Percentiles rank a stretch among this genome's conserved stretches.
phyloP scores from a whole-genome alignment of 2,888 invertebrate genomes.

The Galerucella pusilla region DNA sequence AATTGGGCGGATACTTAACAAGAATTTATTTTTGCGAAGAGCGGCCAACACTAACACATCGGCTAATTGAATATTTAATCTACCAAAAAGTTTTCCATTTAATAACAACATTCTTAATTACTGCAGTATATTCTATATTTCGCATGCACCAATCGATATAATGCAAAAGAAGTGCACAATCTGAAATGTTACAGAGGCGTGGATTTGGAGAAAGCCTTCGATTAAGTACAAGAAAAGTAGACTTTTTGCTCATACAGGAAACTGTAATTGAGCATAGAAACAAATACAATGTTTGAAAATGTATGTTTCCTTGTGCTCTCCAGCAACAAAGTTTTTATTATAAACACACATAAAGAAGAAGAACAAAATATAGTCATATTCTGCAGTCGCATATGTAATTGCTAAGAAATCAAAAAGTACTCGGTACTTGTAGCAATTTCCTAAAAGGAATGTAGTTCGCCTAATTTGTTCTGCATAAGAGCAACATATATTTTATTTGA shows the following conservation, averaged over 20 bases:
- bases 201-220: neutral
- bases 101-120: conserved; percentile 42
- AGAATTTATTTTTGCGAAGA: conserved; percentile 37
- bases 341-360: conserved; percentile 9
- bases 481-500: conserved; percentile 24
- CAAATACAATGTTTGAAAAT: neutral
- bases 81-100: conserved; percentile 36
- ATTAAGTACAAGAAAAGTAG: neutral
- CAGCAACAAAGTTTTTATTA: neutral
- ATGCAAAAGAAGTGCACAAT: conserved; percentile 27
- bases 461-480: conserved; percentile 24
- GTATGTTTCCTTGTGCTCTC: neutral
- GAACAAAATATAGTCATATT: conserved; percentile 20
- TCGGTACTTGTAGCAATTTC: conserved; percentile 40
- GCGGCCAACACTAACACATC: conserved; percentile 34
- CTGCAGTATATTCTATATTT: conserved; percentile 43
- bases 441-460: conserved; percentile 41
- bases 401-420: conserved; percentile 38
- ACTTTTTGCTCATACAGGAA: no score
- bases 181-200: conserved; percentile 24
- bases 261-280: no score
- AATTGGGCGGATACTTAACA: conserved; percentile 16
- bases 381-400: conserved; percentile 26
- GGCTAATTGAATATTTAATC: conserved; percentile 43
- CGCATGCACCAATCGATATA: conserved; percentile 38